Conservation (phyloP, 2,888 invertebrate genomes). For the Matsumyia berberina region DNA sequence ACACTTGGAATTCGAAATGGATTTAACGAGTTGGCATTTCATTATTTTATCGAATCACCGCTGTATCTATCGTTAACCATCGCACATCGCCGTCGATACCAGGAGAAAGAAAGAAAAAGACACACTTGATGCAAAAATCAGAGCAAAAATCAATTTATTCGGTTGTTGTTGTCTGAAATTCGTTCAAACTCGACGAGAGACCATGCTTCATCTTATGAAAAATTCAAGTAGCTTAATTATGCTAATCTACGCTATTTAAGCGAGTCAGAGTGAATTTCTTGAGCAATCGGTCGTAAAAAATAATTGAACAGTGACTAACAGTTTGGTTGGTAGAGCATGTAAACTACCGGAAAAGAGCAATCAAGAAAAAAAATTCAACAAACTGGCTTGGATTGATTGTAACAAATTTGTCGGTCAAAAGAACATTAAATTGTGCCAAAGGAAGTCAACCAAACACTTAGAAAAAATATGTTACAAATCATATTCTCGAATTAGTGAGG, state of each 20-base stretch:
- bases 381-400: background rate
- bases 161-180: constrained; percentile 11
- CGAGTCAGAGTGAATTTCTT: constrained; percentile 45
- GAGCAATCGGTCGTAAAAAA: constrained; percentile 64
- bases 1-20: constrained; percentile 46
- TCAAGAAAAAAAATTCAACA: no score
- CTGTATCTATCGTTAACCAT: constrained; percentile 43
- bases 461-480: no score
- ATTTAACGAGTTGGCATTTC: constrained; percentile 47
- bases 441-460: no score
- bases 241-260: constrained; percentile 61
- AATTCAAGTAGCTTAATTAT: constrained; percentile 69
- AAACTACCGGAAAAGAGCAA: constrained; percentile 1
- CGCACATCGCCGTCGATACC: constrained; percentile 20
- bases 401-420: no score
- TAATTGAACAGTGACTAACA: constrained; percentile 45
- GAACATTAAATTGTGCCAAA: no score
- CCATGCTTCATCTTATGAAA: constrained; percentile 62
- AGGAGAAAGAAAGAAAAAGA: background rate
- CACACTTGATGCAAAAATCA: constrained; percentile 31
- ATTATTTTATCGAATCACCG: constrained; percentile 28
- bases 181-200: constrained; percentile 19
- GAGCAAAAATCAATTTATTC: constrained; percentile 50
- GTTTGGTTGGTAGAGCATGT: background rate
- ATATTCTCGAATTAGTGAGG: no score